Conservation (phyloP, 2,113 vertebrate species). For the Varanus komodoensis region DNA sequence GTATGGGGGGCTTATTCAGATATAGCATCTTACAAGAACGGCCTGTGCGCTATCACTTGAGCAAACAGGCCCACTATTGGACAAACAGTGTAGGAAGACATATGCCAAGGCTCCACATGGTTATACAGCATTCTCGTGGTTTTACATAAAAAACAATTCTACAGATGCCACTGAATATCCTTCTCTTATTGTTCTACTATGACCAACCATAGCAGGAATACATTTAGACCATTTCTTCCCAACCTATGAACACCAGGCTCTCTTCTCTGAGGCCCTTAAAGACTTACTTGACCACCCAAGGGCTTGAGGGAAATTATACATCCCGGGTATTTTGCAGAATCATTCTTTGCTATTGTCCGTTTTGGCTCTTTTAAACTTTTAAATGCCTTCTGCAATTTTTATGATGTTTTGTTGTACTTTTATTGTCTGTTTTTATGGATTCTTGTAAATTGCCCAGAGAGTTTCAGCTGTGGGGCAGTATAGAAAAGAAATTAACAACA, state of each 20-base stretch:
- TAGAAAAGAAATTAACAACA: no score
- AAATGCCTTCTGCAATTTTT: no score
- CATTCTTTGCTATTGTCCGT: no score
- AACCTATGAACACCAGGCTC: not conserved
- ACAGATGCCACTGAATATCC: not conserved
- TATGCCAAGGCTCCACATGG: not conserved
- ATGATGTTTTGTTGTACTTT: no score
- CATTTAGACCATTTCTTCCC: not conserved
- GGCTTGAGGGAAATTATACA: no score
- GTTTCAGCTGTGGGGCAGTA: no score
- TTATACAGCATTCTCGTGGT: not conserved
- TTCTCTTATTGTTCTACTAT: not conserved
- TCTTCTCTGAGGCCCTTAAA: no score
- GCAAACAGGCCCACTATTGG: not conserved
- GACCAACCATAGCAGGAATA: not conserved
- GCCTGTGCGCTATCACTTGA: not conserved
- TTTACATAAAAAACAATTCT: not conserved
- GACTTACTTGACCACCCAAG: no score
- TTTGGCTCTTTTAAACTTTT: no score
- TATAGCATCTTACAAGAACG: not conserved
- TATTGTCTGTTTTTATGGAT: no score
- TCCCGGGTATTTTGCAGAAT: no score
- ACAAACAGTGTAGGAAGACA: not conserved
- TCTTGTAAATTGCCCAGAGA: no score
- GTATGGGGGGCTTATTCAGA: not conserved